phyloP scores from a whole-genome alignment of 2,113 vertebrate species.

The Sula dactylatra region DNA sequence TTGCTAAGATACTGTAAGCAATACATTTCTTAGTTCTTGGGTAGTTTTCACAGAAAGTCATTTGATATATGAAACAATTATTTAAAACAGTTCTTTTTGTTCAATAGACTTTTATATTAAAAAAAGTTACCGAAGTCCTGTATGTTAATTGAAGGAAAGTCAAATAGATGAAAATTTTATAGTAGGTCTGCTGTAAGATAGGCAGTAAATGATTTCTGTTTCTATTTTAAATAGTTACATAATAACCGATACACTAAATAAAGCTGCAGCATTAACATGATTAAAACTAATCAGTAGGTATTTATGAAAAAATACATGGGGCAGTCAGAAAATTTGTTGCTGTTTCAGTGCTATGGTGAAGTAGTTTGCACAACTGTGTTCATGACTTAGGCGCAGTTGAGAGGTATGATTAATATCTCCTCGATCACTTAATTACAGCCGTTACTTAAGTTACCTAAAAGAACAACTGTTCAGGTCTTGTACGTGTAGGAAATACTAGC shows the following conservation, averaged over 20 bases:
- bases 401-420: background rate
- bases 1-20: background rate
- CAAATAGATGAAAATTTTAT: background rate
- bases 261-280: background rate
- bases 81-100: background rate
- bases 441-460: background rate
- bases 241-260: background rate
- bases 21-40: background rate
- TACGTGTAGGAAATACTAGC: background rate
- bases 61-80: background rate
- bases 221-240: background rate
- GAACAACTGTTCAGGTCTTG: background rate
- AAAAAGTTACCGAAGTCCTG: background rate
- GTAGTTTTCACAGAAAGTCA: background rate
- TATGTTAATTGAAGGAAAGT: background rate
- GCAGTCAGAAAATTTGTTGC: background rate
- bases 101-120: background rate
- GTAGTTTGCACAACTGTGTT: background rate
- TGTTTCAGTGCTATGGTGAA: background rate
- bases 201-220: background rate
- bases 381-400: background rate
- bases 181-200: background rate
- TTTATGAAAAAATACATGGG: background rate
- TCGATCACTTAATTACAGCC: background rate
- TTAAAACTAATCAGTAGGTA: background rate